A percentile compares a stretch with the other conserved stretches of the same genome.
These are phyloP conservation scores for Pygoscelis adeliae DNA, from an alignment of 2,113 vertebrate species.

Conservation along the genomic window DNA sequence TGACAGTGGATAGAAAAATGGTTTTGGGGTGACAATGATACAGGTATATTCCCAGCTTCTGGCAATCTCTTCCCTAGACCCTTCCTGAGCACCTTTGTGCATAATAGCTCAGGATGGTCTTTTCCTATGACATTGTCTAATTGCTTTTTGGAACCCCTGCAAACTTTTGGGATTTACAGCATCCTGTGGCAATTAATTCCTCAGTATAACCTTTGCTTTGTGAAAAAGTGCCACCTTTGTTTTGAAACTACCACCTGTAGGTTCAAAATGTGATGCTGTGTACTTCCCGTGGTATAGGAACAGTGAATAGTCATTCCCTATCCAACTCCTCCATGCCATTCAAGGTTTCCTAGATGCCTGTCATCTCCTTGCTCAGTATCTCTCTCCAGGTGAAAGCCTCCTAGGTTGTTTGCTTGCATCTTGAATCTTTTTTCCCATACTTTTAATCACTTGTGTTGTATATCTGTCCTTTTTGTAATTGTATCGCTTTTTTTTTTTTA, in stretches of 20 bases:
- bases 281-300: not conserved
- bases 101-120: not conserved
- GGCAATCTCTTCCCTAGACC: not conserved
- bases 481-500: rapidly evolving
- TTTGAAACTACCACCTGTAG: not conserved
- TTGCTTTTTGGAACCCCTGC: not conserved
- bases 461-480: not conserved
- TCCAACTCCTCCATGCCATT: not conserved
- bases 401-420: not conserved
- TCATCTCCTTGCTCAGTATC: not conserved
- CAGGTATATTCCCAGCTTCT: not conserved
- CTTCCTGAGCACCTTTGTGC: not conserved
- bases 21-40: not conserved
- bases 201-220: not conserved
- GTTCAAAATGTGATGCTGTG: not conserved
- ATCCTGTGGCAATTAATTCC: not conserved
- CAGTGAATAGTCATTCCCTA: not conserved
- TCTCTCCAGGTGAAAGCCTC: not conserved
- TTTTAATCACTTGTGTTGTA: not conserved
- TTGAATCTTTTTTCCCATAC: not conserved
- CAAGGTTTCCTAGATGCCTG: not conserved
- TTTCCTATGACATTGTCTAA: not conserved
- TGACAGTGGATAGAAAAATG: not conserved
- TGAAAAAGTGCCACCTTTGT: not conserved
- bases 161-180: not conserved